A percentile compares a stretch with the other conserved stretches of the same genome.
Evolutionary conservation across 2,888 invertebrate genomes (phyloP).

Genomic region (Protula sp.): DNA sequence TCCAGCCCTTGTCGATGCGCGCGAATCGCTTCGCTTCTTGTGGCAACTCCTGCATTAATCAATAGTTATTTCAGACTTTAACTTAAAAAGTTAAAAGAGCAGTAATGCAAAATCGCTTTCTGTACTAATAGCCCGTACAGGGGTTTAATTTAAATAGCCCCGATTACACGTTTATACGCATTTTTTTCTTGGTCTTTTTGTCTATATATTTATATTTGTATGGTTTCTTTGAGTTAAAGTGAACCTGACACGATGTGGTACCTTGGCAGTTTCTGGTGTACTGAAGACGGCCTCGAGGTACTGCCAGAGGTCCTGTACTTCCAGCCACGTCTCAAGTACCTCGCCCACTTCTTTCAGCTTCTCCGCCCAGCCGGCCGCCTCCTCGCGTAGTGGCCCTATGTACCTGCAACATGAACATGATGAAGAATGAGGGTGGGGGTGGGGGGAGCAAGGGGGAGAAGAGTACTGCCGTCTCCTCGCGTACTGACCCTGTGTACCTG

Average conservation of each 20-base stretch:
- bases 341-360: constrained; percentile 53
- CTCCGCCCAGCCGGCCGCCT: constrained; percentile 53
- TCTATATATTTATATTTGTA: too few species aligned
- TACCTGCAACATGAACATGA: constrained; percentile 22
- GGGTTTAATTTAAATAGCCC: neutral
- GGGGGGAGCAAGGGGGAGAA: too few species aligned
- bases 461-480: too few species aligned
- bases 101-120: neutral
- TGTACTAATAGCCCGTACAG: neutral
- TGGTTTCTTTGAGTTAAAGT: too few species aligned
- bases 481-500: too few species aligned
- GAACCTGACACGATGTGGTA: too few species aligned
- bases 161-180: too few species aligned
- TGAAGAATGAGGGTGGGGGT: too few species aligned
- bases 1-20: constrained; percentile 51
- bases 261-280: constrained; percentile 41
- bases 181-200: too few species aligned
- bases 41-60: constrained; percentile 43
- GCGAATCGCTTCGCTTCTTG: constrained; percentile 52
- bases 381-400: constrained; percentile 51
- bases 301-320: constrained; percentile 53
- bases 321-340: constrained; percentile 52
- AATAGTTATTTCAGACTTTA: neutral
- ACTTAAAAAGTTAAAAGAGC: neutral
- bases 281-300: constrained; percentile 53